Evolutionary conservation across 1,140 invertebrate species (phyloP).

Genomic region (Papilio dardanus): DNA sequence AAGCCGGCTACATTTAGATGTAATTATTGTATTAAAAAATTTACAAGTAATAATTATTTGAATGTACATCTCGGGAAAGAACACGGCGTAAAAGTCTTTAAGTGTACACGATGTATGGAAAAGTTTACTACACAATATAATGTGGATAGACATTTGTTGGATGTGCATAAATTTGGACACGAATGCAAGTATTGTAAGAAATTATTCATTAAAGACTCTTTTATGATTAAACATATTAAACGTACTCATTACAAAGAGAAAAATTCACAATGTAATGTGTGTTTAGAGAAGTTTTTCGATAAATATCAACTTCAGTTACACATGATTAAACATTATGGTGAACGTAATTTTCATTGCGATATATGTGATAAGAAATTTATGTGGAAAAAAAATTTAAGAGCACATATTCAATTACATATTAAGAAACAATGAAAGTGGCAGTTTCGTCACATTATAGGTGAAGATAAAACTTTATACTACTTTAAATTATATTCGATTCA

Average conservation of each 20-base stretch:
- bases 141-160: conserved; percentile 57
- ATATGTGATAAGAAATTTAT: conserved; percentile 78
- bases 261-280: conserved; percentile 62
- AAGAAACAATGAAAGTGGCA: background rate
- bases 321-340: conserved; percentile 84
- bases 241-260: conserved; percentile 68
- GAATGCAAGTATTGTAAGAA: conserved; percentile 64
- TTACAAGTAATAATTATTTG: conserved; percentile 47
- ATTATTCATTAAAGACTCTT: conserved; percentile 61
- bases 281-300: conserved; percentile 79
- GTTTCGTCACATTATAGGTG: too few relatives aligned
- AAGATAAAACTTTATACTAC: too few relatives aligned
- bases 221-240: conserved; percentile 64
- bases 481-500: conserved; percentile 49
- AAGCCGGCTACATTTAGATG: conserved; percentile 51
- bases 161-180: conserved; percentile 53
- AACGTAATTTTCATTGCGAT: conserved; percentile 87
- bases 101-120: conserved; percentile 59
- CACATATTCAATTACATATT: conserved; percentile 52
- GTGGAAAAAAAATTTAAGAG: conserved; percentile 66
- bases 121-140: conserved; percentile 59
- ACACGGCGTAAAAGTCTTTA: conserved; percentile 53
- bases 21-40: conserved; percentile 51
- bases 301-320: conserved; percentile 73
- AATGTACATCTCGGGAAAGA: conserved; percentile 50